phyloP scores from a whole-genome alignment of 1,140 invertebrate genomes.

The Calosoma granatense region DNA sequence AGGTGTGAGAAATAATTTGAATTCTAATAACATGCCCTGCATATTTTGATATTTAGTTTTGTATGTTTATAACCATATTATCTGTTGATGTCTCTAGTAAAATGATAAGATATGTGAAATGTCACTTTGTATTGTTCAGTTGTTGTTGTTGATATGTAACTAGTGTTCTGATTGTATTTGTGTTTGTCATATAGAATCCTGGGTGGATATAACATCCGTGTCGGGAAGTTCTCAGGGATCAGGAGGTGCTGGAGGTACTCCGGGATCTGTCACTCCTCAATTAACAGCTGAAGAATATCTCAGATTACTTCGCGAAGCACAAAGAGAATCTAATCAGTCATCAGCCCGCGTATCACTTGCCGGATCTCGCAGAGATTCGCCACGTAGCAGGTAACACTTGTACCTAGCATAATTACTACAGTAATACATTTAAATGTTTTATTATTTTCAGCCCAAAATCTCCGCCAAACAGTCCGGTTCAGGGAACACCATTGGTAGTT shows the following conservation, averaged over 20 bases:
- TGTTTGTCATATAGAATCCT: slow-evolving; percentile 58
- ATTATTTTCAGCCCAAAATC: slow-evolving; percentile 69
- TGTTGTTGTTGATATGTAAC: too few relatives aligned
- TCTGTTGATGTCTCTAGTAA: too few relatives aligned
- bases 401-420: background rate
- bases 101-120: too few relatives aligned
- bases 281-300: slow-evolving; percentile 67
- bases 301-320: slow-evolving; percentile 70
- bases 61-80: too few relatives aligned
- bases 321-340: slow-evolving; percentile 75
- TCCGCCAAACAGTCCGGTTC: slow-evolving; percentile 75
- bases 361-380: slow-evolving; percentile 55
- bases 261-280: slow-evolving; percentile 56
- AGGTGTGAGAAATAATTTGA: too few relatives aligned
- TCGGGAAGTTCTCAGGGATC: slow-evolving; percentile 40
- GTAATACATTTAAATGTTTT: background rate
- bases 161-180: too few relatives aligned
- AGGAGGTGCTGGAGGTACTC: slow-evolving; percentile 35
- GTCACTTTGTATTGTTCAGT: too few relatives aligned
- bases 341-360: slow-evolving; percentile 72
- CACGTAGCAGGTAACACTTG: slow-evolving; percentile 28
- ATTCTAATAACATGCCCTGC: too few relatives aligned
- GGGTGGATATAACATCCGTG: slow-evolving; percentile 60
- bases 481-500: slow-evolving; percentile 28
- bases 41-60: too few relatives aligned